Evolutionary conservation across 2,113 vertebrate genomes (phyloP), one percentile per base, ranked within the genome.

Genomic region (Salvelinus fontinalis): DNA sequence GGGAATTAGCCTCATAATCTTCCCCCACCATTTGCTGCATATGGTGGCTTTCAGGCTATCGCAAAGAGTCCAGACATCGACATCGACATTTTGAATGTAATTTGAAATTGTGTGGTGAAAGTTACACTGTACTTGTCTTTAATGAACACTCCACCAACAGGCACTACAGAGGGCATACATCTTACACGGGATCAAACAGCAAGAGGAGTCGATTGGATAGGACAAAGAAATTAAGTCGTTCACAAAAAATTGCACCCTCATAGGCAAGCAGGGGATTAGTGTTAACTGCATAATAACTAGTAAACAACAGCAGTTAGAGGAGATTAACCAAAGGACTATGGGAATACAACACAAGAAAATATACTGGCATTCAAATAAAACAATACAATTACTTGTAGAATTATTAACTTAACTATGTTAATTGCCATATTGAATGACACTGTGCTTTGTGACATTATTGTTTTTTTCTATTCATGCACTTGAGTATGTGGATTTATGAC

Each of bases 1-100:
- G 29, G 75, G 81, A 80, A 78, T 86, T 85, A 83, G 79, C 81
- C 70, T 82, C 84, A 77, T 84, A 87, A 29, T 34, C 66, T 31
- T 20, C 22, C 60, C 14, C 54, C 67, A 26, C 13, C 67, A 67
- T 51, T 11, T 75, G 67, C 6, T 48, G 71, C 4, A 59, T 26
- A 34, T 34, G 7, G 66, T 2, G 65, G 68, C 71, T 80, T 67
- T 39, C 44, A 72, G 74, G 73, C 60, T 89, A 88, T 89, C 89
- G 83, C 75, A 83, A 87, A 87, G 79, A 84, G 85, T 82, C 81
- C 72, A 79, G 78, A 62, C 31, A 34, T 59, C 70, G 77, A 60
- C 68, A 71, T 11, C 85, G 83, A 22, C 34, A 75, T 74, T 74
- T 79, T 76, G 85, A 81, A 84, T 27, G 11, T 60, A 84, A 83